Conservation (phyloP, 2,888 invertebrate species). For the Tetragonula carbonaria region DNA sequence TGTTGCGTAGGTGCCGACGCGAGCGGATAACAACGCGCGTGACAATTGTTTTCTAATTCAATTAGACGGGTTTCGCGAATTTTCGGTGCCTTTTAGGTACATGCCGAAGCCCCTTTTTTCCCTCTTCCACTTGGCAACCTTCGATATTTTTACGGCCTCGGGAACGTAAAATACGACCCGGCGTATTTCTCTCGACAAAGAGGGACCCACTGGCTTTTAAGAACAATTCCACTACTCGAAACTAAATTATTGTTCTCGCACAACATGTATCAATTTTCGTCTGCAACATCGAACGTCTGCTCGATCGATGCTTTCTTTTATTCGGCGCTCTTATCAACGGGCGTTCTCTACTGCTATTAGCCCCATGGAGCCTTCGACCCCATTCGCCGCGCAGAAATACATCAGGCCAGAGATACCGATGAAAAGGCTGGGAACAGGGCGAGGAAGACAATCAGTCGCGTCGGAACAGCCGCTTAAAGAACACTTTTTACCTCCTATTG, state of each 20-base stretch:
- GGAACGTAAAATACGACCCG: conserved; percentile 7
- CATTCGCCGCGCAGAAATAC: conserved; percentile 10
- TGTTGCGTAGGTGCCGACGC: conserved; percentile 70
- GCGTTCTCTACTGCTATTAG: neutral
- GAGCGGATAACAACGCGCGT: conserved; percentile 54
- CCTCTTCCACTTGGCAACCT: conserved; percentile 23
- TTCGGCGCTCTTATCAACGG: conserved; percentile 4
- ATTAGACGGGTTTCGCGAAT: conserved; percentile 79
- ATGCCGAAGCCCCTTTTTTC: conserved; percentile 21
- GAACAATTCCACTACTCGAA: neutral
- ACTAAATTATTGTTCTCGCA: neutral
- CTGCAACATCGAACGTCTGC: neutral
- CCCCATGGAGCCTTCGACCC: conserved; percentile 22
- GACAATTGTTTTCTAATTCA: conserved; percentile 81
- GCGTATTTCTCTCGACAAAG: neutral
- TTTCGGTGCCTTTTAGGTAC: conserved; percentile 55
- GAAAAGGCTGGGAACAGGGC: conserved; percentile 42
- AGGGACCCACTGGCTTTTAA: too few species aligned
- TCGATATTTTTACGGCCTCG: conserved; percentile 25
- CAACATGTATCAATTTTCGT: neutral
- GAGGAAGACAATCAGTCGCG: conserved; percentile 52
- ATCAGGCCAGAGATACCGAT: conserved; percentile 27
- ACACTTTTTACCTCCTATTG: conserved; percentile 80
- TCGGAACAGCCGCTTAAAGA: conserved; percentile 75
- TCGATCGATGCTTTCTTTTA: too few species aligned